Conservation (phyloP, 2,888 invertebrate species). For the Orthonevra nobilis region DNA sequence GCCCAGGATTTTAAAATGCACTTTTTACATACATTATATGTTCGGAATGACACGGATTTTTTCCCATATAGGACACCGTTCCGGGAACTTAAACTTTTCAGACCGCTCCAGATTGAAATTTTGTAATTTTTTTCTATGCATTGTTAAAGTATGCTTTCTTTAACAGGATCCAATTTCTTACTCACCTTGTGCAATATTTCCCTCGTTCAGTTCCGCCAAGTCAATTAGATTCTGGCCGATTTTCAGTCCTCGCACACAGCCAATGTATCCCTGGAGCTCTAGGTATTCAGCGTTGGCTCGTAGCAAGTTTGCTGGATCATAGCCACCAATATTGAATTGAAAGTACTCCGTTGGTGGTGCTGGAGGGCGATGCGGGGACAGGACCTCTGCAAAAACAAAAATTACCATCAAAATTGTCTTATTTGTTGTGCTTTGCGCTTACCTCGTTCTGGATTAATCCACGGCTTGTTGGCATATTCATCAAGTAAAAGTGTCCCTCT, state of each 20-base stretch:
- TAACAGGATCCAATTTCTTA: slow-evolving; percentile 25
- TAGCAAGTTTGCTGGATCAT: slow-evolving; percentile 87
- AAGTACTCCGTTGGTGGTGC: slow-evolving; percentile 94
- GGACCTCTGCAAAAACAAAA: slow-evolving; percentile 87
- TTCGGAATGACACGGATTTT: no score
- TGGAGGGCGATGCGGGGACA: slow-evolving; percentile 93
- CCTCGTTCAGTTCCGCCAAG: slow-evolving; percentile 86
- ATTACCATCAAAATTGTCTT: no score
- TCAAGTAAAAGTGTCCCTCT: slow-evolving; percentile 86
- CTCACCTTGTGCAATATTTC: slow-evolving; percentile 86
- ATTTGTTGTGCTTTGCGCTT: no score
- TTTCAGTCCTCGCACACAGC: slow-evolving; percentile 92
- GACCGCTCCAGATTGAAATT: no score
- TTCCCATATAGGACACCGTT: no score
- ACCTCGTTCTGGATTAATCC: slow-evolving; percentile 91
- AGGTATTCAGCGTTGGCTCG: slow-evolving; percentile 82
- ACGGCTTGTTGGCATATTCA: slow-evolving; percentile 91
- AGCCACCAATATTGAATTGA: slow-evolving; percentile 92
- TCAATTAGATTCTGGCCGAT: slow-evolving; percentile 91
- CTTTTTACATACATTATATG: no score
- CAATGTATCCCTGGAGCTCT: slow-evolving; percentile 88
- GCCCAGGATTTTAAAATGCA: no score
- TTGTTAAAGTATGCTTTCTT: no score
- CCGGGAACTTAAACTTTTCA: no score
- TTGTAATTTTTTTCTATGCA: no score